Base-by-base conservation (phyloP, 2,113 vertebrate species). In the Ophthalmolycus amberensis region DNA sequence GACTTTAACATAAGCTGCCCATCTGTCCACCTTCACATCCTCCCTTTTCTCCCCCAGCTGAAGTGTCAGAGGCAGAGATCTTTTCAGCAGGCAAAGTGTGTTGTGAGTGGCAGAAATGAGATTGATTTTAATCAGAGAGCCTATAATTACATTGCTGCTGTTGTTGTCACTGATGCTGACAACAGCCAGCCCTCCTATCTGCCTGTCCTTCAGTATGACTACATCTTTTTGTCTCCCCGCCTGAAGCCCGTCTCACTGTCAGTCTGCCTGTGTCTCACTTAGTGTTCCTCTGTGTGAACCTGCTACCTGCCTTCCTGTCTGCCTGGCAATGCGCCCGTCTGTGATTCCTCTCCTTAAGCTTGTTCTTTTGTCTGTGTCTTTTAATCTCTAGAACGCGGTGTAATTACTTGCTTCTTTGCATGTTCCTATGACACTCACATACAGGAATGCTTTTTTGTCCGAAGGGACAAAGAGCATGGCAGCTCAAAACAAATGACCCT, bases 41-140 rank as follows among this genome's bases (percentile, higher is more conserved):
- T 76, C 54, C 56, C 18, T 72, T 73, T 80, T 62, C 67, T 72
- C 64, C n/a, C 25, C 27, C 56, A 75, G 80, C 81, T 14, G 62
- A 81, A 71, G 70, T 79, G 78, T 84, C 75, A 70, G 50, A 79
- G 50, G 65, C 86, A 67, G 12, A 62, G 66, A 71, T 88, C 80
- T 84, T 89, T 88, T 87, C 81, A 89, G 80, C 80, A 73, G 52
- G 54, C 75, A 71, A 81, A 93, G 87, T 88, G 78, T 80, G 88
- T 89, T 77, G 83, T 88, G 91, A 91, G 84, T 83, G 81, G 82
- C 88, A 92, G 86, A 89, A 89, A 90, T 92, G 69, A 93, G 88
- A 93, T 90, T 91, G 90, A 92, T 92, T 93, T 91, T 91, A 92
- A 92, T 92, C 91, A 92, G 79, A 89, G 75, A 87, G 80, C 71